Evolutionary conservation across 2,888 invertebrate species (phyloP).

Genomic region (Mesorhabditis spiculigera): DNA sequence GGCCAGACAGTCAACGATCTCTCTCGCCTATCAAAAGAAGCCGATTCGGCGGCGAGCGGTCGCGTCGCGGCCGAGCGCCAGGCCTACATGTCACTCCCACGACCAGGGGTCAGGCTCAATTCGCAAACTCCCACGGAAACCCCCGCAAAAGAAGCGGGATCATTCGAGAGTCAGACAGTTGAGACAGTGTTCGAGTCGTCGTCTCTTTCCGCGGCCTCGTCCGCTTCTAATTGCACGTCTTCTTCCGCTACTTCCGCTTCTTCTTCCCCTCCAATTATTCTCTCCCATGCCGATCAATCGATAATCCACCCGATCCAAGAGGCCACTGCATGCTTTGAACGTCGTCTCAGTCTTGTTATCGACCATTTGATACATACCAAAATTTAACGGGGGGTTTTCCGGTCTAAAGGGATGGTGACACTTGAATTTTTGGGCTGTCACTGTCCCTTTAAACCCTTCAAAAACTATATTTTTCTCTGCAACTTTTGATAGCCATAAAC

Average conservation of each 20-base stretch:
- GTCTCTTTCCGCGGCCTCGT: background rate
- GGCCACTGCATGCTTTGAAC: constrained; percentile 32
- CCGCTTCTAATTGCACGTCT: background rate
- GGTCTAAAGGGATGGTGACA: no score
- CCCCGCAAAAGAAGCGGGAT: background rate
- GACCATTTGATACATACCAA: constrained; percentile 43
- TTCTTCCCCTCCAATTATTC: no score
- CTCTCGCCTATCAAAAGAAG: constrained; percentile 66
- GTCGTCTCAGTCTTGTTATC: constrained; percentile 51
- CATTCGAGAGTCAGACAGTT: constrained; percentile 19
- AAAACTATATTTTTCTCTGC: no score
- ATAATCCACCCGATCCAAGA: background rate
- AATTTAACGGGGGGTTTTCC: no score
- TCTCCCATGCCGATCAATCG: background rate
- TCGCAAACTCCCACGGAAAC: background rate
- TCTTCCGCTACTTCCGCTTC: no score
- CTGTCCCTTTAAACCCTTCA: no score
- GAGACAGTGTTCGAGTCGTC: constrained; percentile 4
- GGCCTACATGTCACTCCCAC: constrained; percentile 86
- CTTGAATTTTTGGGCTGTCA: no score
- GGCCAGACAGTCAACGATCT: constrained; percentile 69
- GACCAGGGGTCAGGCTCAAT: constrained; percentile 75
- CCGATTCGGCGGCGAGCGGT: constrained; percentile 56
- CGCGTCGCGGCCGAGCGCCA: constrained; percentile 67
- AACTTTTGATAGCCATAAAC: no score